These are phyloP conservation scores for Temnopleurus reevesii DNA, from an alignment of 53 echinoderm and acorn worm genomes.

Conservation along the genomic window DNA sequence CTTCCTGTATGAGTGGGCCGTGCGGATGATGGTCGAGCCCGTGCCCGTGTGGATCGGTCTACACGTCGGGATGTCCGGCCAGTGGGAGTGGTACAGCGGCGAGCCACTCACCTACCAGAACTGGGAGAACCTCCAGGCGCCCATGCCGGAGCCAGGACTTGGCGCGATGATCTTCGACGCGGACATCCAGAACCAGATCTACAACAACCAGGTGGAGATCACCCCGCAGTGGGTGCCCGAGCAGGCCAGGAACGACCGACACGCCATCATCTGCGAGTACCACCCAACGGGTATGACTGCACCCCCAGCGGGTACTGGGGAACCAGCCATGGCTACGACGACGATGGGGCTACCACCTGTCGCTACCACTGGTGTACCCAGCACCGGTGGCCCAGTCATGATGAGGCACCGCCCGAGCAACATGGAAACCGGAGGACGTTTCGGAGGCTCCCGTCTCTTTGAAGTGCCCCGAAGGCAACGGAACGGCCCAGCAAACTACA, in stretches of 20 bases:
- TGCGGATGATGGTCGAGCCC: constrained; percentile 3
- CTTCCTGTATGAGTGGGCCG: constrained; percentile 47
- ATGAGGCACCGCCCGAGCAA: neutral
- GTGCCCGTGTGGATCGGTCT: constrained; percentile 43
- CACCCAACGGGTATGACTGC: neutral
- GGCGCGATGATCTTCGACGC: constrained; percentile 53
- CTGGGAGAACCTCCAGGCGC: neutral
- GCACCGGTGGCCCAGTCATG: neutral
- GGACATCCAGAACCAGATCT: neutral
- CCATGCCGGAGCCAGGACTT: constrained; percentile 13
- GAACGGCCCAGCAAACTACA: neutral
- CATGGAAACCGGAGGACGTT: neutral
- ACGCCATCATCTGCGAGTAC: constrained; percentile 47
- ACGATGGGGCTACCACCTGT: no score
- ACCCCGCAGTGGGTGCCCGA: constrained; percentile 49
- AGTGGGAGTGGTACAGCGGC: constrained; percentile 51
- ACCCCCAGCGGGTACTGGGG: neutral
- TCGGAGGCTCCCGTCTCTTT: constrained; percentile 8
- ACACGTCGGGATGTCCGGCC: neutral
- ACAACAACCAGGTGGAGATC: constrained; percentile 20
- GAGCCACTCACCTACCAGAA: constrained; percentile 19
- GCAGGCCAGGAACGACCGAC: neutral
- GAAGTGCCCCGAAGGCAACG: constrained; percentile 9
- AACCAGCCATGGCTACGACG: neutral
- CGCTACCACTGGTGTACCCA: neutral